phyloP scores from a whole-genome alignment of 2,113 vertebrate species.

The human region DNA sequence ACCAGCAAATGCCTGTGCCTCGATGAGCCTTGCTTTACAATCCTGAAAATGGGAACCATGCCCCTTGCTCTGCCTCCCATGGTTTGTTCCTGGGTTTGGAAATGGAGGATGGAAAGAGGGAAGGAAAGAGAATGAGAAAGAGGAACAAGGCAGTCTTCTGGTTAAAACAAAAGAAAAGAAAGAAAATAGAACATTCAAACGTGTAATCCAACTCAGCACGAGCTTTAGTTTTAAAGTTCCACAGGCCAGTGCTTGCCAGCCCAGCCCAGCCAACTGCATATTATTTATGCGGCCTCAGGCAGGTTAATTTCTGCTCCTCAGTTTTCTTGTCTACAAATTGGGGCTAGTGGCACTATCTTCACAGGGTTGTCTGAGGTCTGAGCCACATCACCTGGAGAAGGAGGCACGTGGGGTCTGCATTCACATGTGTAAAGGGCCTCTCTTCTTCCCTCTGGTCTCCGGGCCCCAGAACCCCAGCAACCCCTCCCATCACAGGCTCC shows the following conservation, averaged over 20 bases:
- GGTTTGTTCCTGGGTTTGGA: neutral
- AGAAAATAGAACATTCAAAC: neutral
- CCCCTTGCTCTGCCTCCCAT: neutral
- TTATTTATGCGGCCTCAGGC: neutral
- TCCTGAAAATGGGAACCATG: neutral
- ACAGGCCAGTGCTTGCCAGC: accelerated
- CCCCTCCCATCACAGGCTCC: neutral
- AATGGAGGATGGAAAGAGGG: neutral
- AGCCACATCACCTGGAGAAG: neutral
- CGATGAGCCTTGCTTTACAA: neutral
- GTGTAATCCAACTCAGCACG: accelerated
- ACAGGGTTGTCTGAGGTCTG: neutral
- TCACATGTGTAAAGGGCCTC: neutral
- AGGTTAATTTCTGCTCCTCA: neutral
- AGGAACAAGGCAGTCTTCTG: neutral
- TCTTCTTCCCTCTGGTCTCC: neutral
- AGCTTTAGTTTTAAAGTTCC: neutral
- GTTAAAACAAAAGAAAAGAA: neutral
- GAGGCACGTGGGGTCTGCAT: too few relatives aligned
- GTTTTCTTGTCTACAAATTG: neutral
- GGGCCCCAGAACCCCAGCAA: neutral
- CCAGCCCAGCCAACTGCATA: accelerated
- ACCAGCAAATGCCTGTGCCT: neutral
- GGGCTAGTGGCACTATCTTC: neutral
- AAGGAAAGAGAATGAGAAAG: neutral